Evolutionary conservation across 2,797 vertebrate genomes (phyloP).

Genomic region (Lithobates sylvaticus): DNA sequence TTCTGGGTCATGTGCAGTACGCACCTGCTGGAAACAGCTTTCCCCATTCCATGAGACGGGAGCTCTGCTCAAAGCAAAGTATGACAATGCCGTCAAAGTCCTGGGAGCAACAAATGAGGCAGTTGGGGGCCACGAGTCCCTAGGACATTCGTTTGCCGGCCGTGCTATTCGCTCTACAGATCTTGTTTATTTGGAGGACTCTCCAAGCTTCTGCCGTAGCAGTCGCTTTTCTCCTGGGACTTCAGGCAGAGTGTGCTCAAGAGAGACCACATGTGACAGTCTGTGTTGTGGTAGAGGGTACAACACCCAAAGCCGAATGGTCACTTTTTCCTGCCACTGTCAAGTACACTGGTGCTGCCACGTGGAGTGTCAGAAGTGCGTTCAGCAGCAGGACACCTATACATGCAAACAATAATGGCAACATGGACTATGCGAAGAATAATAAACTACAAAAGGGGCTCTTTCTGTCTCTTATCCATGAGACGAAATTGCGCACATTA

Average conservation of each 20-base stretch:
- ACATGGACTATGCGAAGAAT: neutral
- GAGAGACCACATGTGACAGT: slow-evolving; percentile 93
- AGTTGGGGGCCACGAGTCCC: slow-evolving; percentile 81
- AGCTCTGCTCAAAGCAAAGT: slow-evolving; percentile 89
- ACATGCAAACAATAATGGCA: slow-evolving; percentile 87
- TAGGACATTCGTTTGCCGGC: slow-evolving; percentile 66
- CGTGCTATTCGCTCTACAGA: slow-evolving; percentile 81
- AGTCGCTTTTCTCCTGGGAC: slow-evolving; percentile 93
- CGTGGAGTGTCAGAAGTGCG: slow-evolving; percentile 96
- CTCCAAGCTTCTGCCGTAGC: slow-evolving; percentile 93
- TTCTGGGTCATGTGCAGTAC: slow-evolving; percentile 93
- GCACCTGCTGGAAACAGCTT: slow-evolving; percentile 98
- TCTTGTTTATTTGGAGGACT: slow-evolving; percentile 94
- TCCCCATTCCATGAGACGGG: slow-evolving; percentile 94
- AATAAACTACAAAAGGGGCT: neutral
- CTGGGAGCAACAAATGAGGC: slow-evolving; percentile 92
- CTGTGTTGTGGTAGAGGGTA: slow-evolving; percentile 96
- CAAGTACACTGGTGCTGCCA: slow-evolving; percentile 99
- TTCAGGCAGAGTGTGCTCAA: slow-evolving; percentile 85
- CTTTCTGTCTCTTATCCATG: too few relatives aligned
- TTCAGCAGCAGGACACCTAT: slow-evolving; percentile 93
- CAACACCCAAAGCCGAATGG: slow-evolving; percentile 92
- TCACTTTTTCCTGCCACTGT: slow-evolving; percentile 94
- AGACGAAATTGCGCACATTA: too few relatives aligned
- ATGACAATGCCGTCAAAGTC: slow-evolving; percentile 87